phyloP scores from a whole-genome alignment of 2,113 vertebrate genomes.

The Herpailurus yagouaroundi region DNA sequence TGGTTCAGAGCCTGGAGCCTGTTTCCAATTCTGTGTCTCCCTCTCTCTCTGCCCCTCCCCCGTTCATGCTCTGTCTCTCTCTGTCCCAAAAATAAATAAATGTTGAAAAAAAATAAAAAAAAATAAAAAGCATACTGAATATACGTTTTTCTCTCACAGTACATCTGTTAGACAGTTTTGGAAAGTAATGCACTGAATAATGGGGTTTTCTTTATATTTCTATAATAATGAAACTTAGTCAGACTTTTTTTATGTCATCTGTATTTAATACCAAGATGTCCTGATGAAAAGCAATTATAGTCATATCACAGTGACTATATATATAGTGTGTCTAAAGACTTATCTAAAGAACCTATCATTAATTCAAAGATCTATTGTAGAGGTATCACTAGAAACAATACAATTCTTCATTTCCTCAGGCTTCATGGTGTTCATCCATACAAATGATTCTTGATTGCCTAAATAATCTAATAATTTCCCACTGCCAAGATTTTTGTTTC shows the following conservation, averaged over 20 bases:
- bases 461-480: constrained; percentile 1
- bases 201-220: constrained; percentile 43
- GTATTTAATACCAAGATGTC: constrained; percentile 22
- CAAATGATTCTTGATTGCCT: neutral
- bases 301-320: neutral
- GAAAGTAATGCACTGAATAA: constrained; percentile 25
- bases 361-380: constrained; percentile 39
- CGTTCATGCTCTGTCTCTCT: no score
- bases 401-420: constrained; percentile 6
- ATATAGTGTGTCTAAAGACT: neutral
- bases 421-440: constrained; percentile 24
- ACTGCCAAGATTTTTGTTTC: constrained; percentile 41
- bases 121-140: constrained; percentile 42
- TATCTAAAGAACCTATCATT: constrained; percentile 32
- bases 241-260: constrained; percentile 18
- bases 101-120: no score
- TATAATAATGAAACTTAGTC: constrained; percentile 39
- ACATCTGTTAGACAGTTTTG: constrained; percentile 8
- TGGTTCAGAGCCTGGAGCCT: no score
- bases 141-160: constrained; percentile 37
- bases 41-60: no score
- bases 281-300: constrained; percentile 23
- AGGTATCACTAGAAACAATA: constrained; percentile 23
- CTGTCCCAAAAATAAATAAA: no score
- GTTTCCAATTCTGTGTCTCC: no score